phyloP scores from a whole-genome alignment of 2,888 invertebrate species.

The Nineta flava region DNA sequence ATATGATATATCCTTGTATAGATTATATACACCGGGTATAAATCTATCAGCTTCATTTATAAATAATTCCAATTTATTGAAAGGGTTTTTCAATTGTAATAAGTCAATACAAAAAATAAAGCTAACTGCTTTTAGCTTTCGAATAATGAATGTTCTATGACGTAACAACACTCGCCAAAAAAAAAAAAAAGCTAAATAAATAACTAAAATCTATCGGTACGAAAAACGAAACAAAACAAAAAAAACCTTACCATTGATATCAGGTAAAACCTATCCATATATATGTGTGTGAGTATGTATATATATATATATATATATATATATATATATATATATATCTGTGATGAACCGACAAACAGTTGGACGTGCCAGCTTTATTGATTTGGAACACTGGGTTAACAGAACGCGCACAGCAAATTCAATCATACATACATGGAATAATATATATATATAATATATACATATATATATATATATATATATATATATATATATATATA shows the following conservation, averaged over 20 bases:
- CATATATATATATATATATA: not conserved
- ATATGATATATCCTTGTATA: too few relatives aligned
- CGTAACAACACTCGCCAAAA: too few relatives aligned
- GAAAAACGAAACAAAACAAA: too few relatives aligned
- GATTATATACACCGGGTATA: too few relatives aligned
- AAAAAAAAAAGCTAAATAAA: too few relatives aligned
- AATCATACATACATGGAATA: not conserved
- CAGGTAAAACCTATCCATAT: not conserved
- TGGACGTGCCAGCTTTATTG: conserved; percentile 1
- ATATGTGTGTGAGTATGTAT: not conserved
- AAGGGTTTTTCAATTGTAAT: too few relatives aligned
- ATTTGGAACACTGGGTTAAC: not conserved
- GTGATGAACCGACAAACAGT: not conserved
- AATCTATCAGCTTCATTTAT: too few relatives aligned
- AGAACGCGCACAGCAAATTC: not conserved
- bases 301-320: not conserved
- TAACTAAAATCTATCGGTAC: too few relatives aligned
- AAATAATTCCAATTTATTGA: too few relatives aligned
- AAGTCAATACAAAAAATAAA: too few relatives aligned
- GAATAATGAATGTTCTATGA: too few relatives aligned
- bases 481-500: not conserved
- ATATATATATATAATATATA: not conserved
- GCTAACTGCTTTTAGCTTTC: too few relatives aligned
- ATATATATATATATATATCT: not conserved
- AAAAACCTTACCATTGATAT: not conserved